These are phyloP conservation scores for Lycia hirtaria DNA, from an alignment of 2,888 invertebrate species.

Conservation along the genomic window DNA sequence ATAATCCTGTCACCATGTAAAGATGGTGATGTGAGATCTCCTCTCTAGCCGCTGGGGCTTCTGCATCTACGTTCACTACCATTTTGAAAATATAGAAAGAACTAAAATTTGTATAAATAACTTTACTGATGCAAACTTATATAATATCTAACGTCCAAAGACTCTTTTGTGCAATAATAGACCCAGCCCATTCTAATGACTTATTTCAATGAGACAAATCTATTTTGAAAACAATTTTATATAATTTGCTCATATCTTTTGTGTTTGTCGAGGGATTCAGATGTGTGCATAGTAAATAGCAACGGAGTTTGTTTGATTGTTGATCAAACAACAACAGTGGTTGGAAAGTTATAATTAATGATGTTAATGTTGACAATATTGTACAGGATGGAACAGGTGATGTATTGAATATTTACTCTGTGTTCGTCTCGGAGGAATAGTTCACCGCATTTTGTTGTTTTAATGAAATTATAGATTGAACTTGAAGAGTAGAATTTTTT, in stretches of 20 bases:
- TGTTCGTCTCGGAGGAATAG: neutral
- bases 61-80: conserved; percentile 55
- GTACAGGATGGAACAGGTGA: conserved; percentile 12
- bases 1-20: conserved; percentile 76
- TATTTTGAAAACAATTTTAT: conserved; percentile 30
- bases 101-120: neutral
- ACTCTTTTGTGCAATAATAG: conserved; percentile 13
- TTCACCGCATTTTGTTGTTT: neutral
- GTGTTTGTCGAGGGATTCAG: conserved; percentile 57
- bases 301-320: conserved; percentile 4
- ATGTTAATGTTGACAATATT: neutral
- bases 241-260: conserved; percentile 47
- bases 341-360: conserved; percentile 14
- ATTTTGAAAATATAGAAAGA: conserved; percentile 14
- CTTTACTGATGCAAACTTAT: neutral
- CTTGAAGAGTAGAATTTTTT: too few species aligned
- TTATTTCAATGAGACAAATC: conserved; percentile 21
- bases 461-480: neutral
- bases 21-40: conserved; percentile 76
- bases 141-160: conserved; percentile 25
- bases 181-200: conserved; percentile 36
- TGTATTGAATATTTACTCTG: conserved; percentile 3
- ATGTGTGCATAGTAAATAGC: conserved; percentile 49
- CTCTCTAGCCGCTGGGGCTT: conserved; percentile 52
- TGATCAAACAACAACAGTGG: conserved; percentile 38